phyloP scores from a whole-genome alignment of 2,797 vertebrate species.

The Novumbra hubbsi region DNA sequence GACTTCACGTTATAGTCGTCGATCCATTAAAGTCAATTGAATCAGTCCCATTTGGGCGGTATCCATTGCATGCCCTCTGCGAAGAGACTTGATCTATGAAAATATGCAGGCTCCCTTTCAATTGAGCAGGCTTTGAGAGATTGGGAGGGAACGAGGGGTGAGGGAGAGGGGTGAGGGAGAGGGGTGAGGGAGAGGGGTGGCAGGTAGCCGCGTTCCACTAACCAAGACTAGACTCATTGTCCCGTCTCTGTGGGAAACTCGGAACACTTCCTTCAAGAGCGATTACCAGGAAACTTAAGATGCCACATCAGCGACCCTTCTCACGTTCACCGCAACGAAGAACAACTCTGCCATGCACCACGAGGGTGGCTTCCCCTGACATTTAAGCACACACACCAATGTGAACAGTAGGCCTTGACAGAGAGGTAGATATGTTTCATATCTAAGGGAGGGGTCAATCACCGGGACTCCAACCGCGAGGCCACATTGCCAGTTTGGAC shows the following conservation, averaged over 20 bases:
- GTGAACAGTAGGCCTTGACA: slow-evolving; percentile 3
- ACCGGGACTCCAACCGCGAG: background rate
- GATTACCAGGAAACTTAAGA: slow-evolving; percentile 77
- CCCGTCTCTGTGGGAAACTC: slow-evolving; percentile 82
- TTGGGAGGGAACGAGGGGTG: slow-evolving; percentile 13
- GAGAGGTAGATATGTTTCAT: slow-evolving; percentile 4
- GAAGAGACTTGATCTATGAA: slow-evolving; percentile 12
- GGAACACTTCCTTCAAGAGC: slow-evolving; percentile 80
- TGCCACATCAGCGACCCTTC: slow-evolving; percentile 67
- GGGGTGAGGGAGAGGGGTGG: slow-evolving; percentile 39
- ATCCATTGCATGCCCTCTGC: slow-evolving; percentile 5
- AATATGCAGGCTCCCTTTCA: slow-evolving; percentile 11
- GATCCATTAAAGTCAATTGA: background rate
- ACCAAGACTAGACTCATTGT: slow-evolving; percentile 81
- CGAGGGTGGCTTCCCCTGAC: slow-evolving; percentile 29
- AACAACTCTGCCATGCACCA: slow-evolving; percentile 44
- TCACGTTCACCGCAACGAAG: slow-evolving; percentile 63
- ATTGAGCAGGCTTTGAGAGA: slow-evolving; percentile 7
- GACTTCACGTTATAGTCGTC: background rate
- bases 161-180: slow-evolving; percentile 44
- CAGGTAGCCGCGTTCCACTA: slow-evolving; percentile 67
- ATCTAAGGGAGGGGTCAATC: background rate
- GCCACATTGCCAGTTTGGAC: background rate
- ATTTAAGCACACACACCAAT: slow-evolving; percentile 13
- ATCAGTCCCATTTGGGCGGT: background rate